Conservation (phyloP, 2,888 invertebrate species). For the Xylophagus ater region DNA sequence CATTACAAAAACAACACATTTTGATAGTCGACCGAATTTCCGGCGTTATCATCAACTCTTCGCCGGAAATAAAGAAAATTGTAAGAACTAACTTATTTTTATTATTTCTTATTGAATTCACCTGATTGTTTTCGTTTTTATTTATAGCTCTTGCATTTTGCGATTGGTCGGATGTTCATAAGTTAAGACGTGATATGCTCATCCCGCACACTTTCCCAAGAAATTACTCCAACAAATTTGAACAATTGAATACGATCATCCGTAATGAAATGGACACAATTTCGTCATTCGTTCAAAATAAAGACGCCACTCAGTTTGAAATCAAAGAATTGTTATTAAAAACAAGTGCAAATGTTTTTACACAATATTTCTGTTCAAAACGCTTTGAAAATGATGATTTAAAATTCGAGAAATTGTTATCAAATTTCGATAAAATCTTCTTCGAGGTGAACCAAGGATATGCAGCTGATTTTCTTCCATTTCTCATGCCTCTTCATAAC, state of each 20-base stretch:
- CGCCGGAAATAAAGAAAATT: conserved; percentile 53
- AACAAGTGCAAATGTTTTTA: conserved; percentile 50
- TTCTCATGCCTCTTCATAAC: conserved; percentile 45
- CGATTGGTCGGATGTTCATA: conserved; percentile 55
- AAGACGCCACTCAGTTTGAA: conserved; percentile 20
- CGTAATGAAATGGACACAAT: conserved; percentile 35
- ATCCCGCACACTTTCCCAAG: conserved; percentile 48
- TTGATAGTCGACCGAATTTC: conserved; percentile 55
- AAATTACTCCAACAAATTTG: conserved; percentile 44
- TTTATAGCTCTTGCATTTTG: conserved; percentile 53
- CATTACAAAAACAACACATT: conserved; percentile 46
- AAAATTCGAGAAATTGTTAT: conserved; percentile 42
- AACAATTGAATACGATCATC: conserved; percentile 43
- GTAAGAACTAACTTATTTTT: conserved; percentile 42
- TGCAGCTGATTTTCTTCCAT: conserved; percentile 53
- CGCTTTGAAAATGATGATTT: conserved; percentile 34
- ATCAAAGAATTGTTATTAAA: conserved; percentile 42
- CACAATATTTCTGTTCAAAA: conserved; percentile 48
- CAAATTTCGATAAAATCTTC: conserved; percentile 52
- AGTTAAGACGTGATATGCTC: conserved; percentile 47
- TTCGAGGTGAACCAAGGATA: conserved; percentile 58
- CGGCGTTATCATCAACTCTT: conserved; percentile 50
- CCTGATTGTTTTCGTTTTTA: conserved; percentile 1
- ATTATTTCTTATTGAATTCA: conserved; percentile 2
- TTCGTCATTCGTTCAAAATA: conserved; percentile 23